Percentiles rank a stretch among this genome's conserved stretches.
Evolutionary conservation across 2,888 invertebrate genomes (phyloP).

Genomic region (Melanostoma scalare): DNA sequence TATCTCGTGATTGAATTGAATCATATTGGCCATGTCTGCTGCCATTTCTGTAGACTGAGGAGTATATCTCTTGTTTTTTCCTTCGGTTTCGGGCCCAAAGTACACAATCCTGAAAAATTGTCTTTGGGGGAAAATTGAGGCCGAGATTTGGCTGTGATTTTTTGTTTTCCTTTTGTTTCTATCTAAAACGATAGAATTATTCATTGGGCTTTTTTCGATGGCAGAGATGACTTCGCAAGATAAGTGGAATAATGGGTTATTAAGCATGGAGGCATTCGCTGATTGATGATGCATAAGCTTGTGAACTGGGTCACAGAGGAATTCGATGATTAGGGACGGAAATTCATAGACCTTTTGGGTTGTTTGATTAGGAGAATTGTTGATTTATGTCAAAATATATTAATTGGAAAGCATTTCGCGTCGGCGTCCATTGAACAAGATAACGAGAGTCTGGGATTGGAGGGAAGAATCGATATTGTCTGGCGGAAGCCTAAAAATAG

Average conservation of each 20-base stretch:
- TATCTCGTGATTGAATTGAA: slow-evolving; percentile 67
- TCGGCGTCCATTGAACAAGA: no score
- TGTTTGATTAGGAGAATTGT: no score
- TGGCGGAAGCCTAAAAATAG: no score
- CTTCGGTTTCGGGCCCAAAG: neutral
- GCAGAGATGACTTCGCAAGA: slow-evolving; percentile 46
- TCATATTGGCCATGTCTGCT: slow-evolving; percentile 66
- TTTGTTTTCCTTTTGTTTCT: slow-evolving; percentile 30
- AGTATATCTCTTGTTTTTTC: slow-evolving; percentile 28
- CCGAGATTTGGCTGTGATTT: slow-evolving; percentile 62
- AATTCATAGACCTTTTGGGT: neutral
- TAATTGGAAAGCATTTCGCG: no score
- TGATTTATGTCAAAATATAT: no score
- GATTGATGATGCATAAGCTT: slow-evolving; percentile 64
- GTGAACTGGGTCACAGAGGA: slow-evolving; percentile 40
- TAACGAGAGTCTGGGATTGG: no score
- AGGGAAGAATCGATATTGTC: no score
- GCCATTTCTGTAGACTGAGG: slow-evolving; percentile 61
- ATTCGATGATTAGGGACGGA: neutral
- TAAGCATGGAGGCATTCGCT: slow-evolving; percentile 57
- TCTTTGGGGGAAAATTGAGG: slow-evolving; percentile 33
- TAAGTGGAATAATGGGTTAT: slow-evolving; percentile 67
- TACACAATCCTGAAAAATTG: slow-evolving; percentile 42
- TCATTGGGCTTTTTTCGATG: slow-evolving; percentile 29
- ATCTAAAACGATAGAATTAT: slow-evolving; percentile 64